Evolutionary conservation across 2,797 vertebrate species (phyloP).

Genomic region (Naso thynnoides): DNA sequence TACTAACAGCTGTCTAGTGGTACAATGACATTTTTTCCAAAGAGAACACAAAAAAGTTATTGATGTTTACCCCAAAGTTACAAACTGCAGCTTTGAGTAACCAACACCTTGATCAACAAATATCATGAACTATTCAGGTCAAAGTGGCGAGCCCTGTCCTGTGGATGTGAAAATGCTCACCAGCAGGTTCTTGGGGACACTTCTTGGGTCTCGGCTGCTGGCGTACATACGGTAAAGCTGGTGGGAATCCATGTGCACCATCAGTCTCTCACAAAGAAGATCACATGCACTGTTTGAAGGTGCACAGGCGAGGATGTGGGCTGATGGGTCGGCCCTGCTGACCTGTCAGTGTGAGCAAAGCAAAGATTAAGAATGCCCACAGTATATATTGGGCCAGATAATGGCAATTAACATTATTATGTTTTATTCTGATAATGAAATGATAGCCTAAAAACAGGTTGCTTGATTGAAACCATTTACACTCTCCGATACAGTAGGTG

Average conservation of each 20-base stretch:
- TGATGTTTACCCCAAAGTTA: too few relatives aligned
- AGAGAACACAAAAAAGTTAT: too few relatives aligned
- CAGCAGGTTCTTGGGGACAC: constrained; percentile 83
- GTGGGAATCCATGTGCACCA: constrained; percentile 77
- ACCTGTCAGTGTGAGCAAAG: constrained; percentile 85
- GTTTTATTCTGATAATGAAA: too few relatives aligned
- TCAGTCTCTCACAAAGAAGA: constrained; percentile 90
- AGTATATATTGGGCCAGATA: too few relatives aligned
- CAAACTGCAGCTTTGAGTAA: too few relatives aligned
- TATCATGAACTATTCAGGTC: not conserved
- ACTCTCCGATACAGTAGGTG: too few relatives aligned
- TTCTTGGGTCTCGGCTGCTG: constrained; percentile 81
- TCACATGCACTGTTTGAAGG: constrained; percentile 93
- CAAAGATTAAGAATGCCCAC: constrained; percentile 18
- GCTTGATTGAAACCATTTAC: too few relatives aligned
- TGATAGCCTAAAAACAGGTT: too few relatives aligned
- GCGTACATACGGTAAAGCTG: constrained; percentile 90
- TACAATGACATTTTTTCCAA: too few relatives aligned
- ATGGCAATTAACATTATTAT: too few relatives aligned
- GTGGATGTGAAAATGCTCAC: constrained; percentile 70
- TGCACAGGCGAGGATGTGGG: constrained; percentile 90
- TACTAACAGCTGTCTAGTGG: too few relatives aligned
- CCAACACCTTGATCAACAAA: not conserved
- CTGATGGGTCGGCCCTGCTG: constrained; percentile 69
- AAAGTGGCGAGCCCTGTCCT: not conserved